Conservation (phyloP, 2,888 invertebrate species). For the Thyatira batis region DNA sequence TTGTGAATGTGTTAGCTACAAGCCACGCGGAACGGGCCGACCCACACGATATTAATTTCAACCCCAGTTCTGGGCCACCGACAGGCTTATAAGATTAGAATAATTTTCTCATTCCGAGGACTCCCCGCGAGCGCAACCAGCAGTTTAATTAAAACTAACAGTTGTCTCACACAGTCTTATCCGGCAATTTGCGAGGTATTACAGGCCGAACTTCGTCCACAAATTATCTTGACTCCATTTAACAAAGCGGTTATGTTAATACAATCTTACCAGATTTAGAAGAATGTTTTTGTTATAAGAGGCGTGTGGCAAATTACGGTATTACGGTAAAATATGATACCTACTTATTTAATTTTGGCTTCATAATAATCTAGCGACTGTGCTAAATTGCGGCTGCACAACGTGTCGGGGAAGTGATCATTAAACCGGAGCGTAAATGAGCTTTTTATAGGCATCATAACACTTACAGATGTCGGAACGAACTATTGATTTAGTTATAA, state of each 20-base stretch:
- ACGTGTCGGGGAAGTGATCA: slow-evolving; percentile 53
- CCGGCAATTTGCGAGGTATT: slow-evolving; percentile 82
- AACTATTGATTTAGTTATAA: slow-evolving; percentile 72
- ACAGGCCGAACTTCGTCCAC: slow-evolving; percentile 80
- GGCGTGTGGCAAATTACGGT: slow-evolving; percentile 63
- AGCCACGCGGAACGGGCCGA: slow-evolving; percentile 37
- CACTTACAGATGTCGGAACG: slow-evolving; percentile 64
- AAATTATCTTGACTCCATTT: slow-evolving; percentile 81
- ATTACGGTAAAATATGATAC: slow-evolving; percentile 68
- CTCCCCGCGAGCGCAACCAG: slow-evolving; percentile 76
- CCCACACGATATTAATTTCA: slow-evolving; percentile 72
- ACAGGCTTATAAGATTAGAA: slow-evolving; percentile 81
- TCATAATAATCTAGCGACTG: slow-evolving; percentile 49
- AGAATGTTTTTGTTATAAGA: slow-evolving; percentile 71
- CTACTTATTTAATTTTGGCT: slow-evolving; percentile 59
- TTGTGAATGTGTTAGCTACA: slow-evolving; percentile 24
- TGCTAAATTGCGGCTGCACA: slow-evolving; percentile 38
- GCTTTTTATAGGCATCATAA: slow-evolving; percentile 69
- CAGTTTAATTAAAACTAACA: slow-evolving; percentile 83
- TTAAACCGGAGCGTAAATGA: slow-evolving; percentile 65
- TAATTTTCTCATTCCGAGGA: slow-evolving; percentile 79
- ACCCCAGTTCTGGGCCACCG: slow-evolving; percentile 67
- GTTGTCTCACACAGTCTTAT: slow-evolving; percentile 82
- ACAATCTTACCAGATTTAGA: slow-evolving; percentile 72
- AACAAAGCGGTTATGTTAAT: slow-evolving; percentile 81